Conservation (phyloP, 2,797 vertebrate species). For the Pterois miles region DNA sequence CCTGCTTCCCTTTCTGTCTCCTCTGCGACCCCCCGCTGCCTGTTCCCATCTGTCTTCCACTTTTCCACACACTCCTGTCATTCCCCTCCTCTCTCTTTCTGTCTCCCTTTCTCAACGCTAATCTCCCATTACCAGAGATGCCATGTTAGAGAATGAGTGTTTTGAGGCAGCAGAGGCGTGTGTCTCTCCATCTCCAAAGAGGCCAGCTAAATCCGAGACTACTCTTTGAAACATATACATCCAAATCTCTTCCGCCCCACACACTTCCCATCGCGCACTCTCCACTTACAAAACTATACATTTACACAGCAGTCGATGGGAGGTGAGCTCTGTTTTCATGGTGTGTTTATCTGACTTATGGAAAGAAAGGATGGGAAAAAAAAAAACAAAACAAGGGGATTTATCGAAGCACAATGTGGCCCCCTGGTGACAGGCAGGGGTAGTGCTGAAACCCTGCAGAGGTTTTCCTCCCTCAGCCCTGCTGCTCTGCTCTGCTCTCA, state of each 20-base stretch:
- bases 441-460: conserved; percentile 45
- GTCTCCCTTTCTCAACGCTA: conserved; percentile 41
- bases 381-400: not conserved
- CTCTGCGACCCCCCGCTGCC: conserved; percentile 15
- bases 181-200: conserved; percentile 51
- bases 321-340: conserved; percentile 63
- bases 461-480: conserved; percentile 15
- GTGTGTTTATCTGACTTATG: conserved; percentile 59
- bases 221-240: conserved; percentile 57
- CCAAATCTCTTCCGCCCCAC: conserved; percentile 38
- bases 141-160: conserved; percentile 59
- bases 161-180: conserved; percentile 52
- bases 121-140: conserved; percentile 69
- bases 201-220: conserved; percentile 36
- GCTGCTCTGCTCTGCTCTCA: conserved; percentile 45
- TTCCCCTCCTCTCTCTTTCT: conserved; percentile 34
- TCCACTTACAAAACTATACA: conserved; percentile 58
- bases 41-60: conserved; percentile 45
- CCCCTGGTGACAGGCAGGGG: conserved; percentile 66
- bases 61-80: conserved; percentile 32
- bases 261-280: conserved; percentile 34
- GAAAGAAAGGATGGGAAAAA: too few species aligned
- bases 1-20: not conserved
- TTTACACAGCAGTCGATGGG: conserved; percentile 58
- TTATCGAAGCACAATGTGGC: conserved; percentile 72